Base-by-base conservation (phyloP, 2,888 invertebrate species). In the Orchesella flavescens region DNA sequence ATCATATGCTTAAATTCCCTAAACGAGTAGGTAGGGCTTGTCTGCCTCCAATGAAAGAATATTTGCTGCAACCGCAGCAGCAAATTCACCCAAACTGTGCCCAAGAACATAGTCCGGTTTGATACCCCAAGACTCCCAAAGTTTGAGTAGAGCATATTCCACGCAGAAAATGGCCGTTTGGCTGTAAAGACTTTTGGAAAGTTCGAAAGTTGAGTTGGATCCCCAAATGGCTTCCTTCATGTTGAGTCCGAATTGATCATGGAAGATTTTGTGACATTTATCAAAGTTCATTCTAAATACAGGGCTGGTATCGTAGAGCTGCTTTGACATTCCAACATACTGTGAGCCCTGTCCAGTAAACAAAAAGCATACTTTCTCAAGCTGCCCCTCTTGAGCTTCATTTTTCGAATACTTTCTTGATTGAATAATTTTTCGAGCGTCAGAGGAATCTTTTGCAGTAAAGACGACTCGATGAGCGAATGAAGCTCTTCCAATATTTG, bases 101-200 rank as follows among this genome's bases (percentile, higher is more conserved):
- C 71, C 71, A 23, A 71, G 10, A 15, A 55, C 71, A 17, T 61
- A 81, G 73, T 81, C 81, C 0, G 84, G 81, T 71, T 49, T 65
- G n/a, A 85, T 49, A 49, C 85, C 85, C 77, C 82, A 83, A 1
- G 82, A 79, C 17, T 63, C 63, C 85, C 85, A 85, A 0, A 78
- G 63, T 19, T 75, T 66, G 23, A 49, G 49, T 1, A 49, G 49
- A 10, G 49, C 49, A 49, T 49, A 49, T n/a, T 85, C 83, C 17
- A 73, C 61, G 15, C 59, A 44, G 72, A 73, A 73, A n/a, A 73
- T 73, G 10, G 53, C 10, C 13, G 73, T 73, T 73, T 73, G 73
- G 44, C 73, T 73, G 44, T 44, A 73, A 0, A 73, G 10, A 9
- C 59, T 73, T 59, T 23, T 34, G 44, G 15, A 17, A n/a, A 55